These are phyloP conservation scores for Macrobrachium nipponense DNA, from an alignment of 1,140 invertebrate species.

Conservation along the genomic window DNA sequence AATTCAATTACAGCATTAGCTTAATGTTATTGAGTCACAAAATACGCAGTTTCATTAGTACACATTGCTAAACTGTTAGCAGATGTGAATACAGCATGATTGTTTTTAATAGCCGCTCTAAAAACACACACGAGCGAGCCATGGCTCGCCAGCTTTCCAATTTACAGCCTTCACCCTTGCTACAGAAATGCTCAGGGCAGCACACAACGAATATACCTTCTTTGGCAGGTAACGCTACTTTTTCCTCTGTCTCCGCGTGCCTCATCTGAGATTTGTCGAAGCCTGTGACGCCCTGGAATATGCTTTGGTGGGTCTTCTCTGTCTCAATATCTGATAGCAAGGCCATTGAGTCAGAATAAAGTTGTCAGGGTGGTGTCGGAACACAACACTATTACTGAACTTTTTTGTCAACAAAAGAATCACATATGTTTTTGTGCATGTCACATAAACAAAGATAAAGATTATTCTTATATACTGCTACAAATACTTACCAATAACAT, in stretches of 20 bases:
- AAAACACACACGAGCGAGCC: too few relatives aligned
- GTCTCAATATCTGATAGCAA: slow-evolving; percentile 65
- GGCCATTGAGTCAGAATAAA: background rate
- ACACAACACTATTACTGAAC: too few relatives aligned
- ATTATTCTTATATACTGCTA: too few relatives aligned
- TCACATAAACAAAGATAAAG: too few relatives aligned
- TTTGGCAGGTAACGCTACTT: slow-evolving; percentile 93
- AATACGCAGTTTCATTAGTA: background rate
- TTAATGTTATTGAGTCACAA: background rate
- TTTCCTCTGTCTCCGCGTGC: slow-evolving; percentile 92
- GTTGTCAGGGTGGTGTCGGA: too few relatives aligned
- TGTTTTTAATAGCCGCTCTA: background rate
- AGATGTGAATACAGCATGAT: background rate
- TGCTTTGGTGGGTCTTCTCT: slow-evolving; percentile 67
- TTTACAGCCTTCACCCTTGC: background rate
- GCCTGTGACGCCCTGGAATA: slow-evolving; percentile 66
- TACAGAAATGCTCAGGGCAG: background rate
- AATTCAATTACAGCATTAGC: too few relatives aligned
- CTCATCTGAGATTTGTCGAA: slow-evolving; percentile 66
- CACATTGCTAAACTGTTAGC: background rate
- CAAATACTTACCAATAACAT: too few relatives aligned
- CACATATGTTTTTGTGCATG: too few relatives aligned
- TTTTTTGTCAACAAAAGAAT: too few relatives aligned
- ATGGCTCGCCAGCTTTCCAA: background rate
- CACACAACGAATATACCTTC: slow-evolving; percentile 79